Evolutionary conservation across 1,140 invertebrate species (phyloP).

Genomic region (Trichomalopsis sarcophagae): DNA sequence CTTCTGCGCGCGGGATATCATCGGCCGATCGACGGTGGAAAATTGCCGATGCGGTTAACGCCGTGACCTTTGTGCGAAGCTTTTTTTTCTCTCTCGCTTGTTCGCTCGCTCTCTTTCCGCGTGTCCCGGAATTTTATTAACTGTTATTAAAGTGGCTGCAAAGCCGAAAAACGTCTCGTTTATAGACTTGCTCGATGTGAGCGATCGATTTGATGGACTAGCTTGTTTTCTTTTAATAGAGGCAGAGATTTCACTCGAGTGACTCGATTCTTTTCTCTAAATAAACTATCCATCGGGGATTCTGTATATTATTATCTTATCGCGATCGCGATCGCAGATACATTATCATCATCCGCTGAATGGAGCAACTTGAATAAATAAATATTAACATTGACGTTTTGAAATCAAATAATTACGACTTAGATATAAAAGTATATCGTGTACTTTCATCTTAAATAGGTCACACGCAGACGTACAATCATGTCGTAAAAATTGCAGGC

Average conservation of each 20-base stretch:
- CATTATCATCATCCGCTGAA: not conserved
- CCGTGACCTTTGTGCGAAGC: conserved; percentile 44
- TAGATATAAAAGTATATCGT: not conserved
- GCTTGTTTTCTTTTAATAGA: not conserved
- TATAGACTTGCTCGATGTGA: not conserved
- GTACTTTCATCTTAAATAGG: not conserved
- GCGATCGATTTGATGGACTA: not conserved
- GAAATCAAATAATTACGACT: not conserved
- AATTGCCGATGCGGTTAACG: conserved; percentile 40
- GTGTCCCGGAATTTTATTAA: conserved; percentile 8
- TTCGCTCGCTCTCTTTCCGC: not conserved
- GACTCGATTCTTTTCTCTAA: not conserved
- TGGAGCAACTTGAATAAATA: conserved; percentile 16
- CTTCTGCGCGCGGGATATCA: conserved; percentile 48
- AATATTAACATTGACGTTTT: conserved; percentile 24
- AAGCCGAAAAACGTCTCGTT: not conserved
- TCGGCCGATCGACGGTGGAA: conserved; percentile 35
- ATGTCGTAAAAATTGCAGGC: conserved; percentile 33
- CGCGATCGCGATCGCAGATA: not conserved
- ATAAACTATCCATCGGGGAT: not conserved
- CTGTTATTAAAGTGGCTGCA: conserved; percentile 15
- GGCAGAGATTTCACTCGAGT: not conserved
- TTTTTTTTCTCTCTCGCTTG: not conserved
- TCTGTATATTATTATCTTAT: not conserved
- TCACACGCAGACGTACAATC: not conserved